Base-by-base conservation (phyloP, 2,888 invertebrate genomes). In the Chorisops tibialis region DNA sequence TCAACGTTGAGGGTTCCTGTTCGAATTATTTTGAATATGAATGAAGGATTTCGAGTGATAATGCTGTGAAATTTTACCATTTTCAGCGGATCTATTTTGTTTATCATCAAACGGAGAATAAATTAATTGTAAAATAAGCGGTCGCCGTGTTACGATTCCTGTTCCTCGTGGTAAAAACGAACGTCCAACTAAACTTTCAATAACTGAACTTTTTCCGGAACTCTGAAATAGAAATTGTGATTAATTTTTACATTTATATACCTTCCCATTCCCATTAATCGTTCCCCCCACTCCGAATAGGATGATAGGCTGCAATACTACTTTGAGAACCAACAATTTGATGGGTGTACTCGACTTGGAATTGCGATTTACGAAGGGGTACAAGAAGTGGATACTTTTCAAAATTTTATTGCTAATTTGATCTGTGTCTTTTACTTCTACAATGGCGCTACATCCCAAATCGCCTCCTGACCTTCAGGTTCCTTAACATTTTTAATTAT, bases 121-220 rank as follows among this genome's bases (percentile, higher is more conserved):
- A 60, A 96, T 87, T 62, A 99, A 81, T 78, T 99, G 99, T 22
- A 99, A 82, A 67, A 99, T 83, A 9, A 99, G 81, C 0, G 99
- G 99, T 43, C 98, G 84, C 65, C 99, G 82, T 0, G 99, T 99
- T 1, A 99, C 98, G 71, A 99, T 97, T 2, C 99, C 99, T 56
- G 91, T 90, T 9, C 99, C 99, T 68, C 99, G 84, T 3, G 99
- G 99, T 65, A 99, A 81, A 80, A 99, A 99, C 50, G 98, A 97
- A 65, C 91, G 87, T 0, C 99, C 99, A 6, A 99, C 99, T 48
- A 99, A 81, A 77, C 96, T 94, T 80, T 99, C 99, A 69, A 99
- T 88, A 14, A 99, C 99, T 22, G 98, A 99, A 81, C 97, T 98
- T 81, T 99, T 99, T 51, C 99, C 99, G 48, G 99, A 96, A 80